Percentiles rank a stretch among this genome's conserved stretches.
These are phyloP conservation scores for Philereme transversata DNA, from an alignment of 2,888 invertebrate genomes.

Conservation along the genomic window DNA sequence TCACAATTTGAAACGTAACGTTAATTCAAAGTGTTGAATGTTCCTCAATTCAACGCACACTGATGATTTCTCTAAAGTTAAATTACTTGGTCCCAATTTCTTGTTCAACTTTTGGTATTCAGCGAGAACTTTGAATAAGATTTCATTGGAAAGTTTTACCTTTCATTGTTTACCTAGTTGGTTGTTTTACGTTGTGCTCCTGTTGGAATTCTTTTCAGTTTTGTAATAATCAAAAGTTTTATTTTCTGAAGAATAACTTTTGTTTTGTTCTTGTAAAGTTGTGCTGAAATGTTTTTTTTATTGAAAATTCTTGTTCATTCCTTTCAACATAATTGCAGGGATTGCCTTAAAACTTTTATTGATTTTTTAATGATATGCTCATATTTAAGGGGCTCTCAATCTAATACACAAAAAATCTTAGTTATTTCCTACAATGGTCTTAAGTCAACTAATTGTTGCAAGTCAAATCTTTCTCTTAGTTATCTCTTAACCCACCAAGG, in stretches of 20 bases:
- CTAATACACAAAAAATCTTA: no score
- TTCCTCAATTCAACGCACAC: constrained; percentile 27
- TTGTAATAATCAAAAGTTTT: constrained; percentile 57
- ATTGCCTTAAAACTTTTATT: no score
- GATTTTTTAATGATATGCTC: no score
- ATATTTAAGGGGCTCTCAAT: no score
- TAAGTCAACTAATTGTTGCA: no score
- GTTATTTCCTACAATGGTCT: no score
- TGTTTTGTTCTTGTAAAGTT: constrained; percentile 32
- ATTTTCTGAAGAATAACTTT: constrained; percentile 39
- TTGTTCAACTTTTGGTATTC: constrained; percentile 57
- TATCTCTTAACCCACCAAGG: no score
- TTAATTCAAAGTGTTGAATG: constrained; percentile 11
- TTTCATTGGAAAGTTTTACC: constrained; percentile 68
- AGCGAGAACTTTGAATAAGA: constrained; percentile 66
- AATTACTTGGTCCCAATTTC: constrained; percentile 54
- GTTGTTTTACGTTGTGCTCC: constrained; percentile 58
- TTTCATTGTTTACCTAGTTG: constrained; percentile 68
- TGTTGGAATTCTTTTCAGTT: constrained; percentile 54
- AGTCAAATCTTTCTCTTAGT: no score
- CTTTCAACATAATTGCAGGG: constrained; percentile 4
- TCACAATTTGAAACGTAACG: background rate
- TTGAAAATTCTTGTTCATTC: constrained; percentile 2
- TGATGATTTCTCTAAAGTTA: constrained; percentile 54
- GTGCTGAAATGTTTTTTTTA: constrained; percentile 16